Evolutionary conservation across 2,797 vertebrate species (phyloP).

Genomic region (Hypotaenidia philippensis): DNA sequence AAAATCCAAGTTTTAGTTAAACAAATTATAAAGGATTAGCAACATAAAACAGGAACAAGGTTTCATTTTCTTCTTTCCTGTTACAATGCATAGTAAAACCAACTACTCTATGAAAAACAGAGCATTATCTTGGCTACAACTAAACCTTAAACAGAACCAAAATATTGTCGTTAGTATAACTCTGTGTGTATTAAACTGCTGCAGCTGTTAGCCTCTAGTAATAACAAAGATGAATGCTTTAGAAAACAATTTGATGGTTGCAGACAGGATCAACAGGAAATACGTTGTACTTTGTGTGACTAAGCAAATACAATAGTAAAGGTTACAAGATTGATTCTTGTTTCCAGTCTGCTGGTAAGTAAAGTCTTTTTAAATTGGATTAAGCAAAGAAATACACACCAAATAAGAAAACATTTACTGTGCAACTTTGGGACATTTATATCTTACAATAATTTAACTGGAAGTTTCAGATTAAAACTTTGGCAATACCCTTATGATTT

Average conservation of each 20-base stretch:
- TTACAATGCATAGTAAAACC: neutral
- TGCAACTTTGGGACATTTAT: neutral
- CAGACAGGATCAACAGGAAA: neutral
- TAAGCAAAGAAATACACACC: neutral
- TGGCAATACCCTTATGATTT: neutral
- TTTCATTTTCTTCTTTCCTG: neutral
- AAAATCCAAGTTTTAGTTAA: conserved; percentile 30
- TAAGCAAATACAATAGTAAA: neutral
- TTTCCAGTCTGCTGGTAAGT: neutral
- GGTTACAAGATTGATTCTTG: neutral
- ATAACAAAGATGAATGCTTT: neutral
- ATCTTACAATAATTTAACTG: neutral
- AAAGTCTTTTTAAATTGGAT: neutral
- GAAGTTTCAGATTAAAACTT: neutral
- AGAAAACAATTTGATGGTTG: neutral
- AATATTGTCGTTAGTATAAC: neutral
- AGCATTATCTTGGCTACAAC: neutral
- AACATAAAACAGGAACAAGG: neutral
- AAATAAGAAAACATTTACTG: neutral
- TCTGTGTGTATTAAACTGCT: conserved; percentile 31
- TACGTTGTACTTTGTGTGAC: neutral
- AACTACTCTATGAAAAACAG: neutral
- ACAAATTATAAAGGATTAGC: neutral
- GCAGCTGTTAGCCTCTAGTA: neutral
- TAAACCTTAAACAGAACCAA: neutral